Evolutionary conservation across 2,888 invertebrate species (phyloP).

Genomic region (Melanophora roralis): DNA sequence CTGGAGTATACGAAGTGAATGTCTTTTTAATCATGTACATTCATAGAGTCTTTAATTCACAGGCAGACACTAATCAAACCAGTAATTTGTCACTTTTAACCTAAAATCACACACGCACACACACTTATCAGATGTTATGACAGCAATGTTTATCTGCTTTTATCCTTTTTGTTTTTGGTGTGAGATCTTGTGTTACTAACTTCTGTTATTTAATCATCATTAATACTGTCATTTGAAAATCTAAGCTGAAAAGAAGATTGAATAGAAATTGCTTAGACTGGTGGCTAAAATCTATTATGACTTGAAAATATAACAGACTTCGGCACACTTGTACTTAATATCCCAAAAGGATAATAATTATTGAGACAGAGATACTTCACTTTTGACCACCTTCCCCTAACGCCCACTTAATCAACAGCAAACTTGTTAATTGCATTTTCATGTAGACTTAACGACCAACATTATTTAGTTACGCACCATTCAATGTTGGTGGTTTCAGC

Average conservation of each 20-base stretch:
- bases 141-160: background rate
- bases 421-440: slow-evolving; percentile 55
- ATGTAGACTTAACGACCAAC: slow-evolving; percentile 26
- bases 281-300: background rate
- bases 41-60: slow-evolving; percentile 16
- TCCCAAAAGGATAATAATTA: background rate
- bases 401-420: slow-evolving; percentile 26
- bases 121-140: background rate
- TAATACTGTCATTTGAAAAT: slow-evolving; percentile 24
- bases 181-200: background rate
- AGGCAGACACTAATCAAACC: slow-evolving; percentile 53
- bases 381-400: slow-evolving; percentile 27
- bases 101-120: background rate
- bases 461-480: slow-evolving; percentile 31
- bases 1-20: background rate
- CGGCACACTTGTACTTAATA: background rate
- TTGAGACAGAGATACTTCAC: background rate
- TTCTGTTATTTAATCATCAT: slow-evolving; percentile 20
- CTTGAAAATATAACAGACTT: background rate
- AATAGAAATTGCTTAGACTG: background rate
- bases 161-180: background rate
- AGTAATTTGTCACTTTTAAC: slow-evolving; percentile 55
- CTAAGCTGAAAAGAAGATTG: slow-evolving; percentile 16
- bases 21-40: slow-evolving; percentile 42
- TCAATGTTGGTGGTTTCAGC: background rate